These are phyloP conservation scores for Saxicola maurus DNA, from an alignment of 2,797 vertebrate genomes.

Conservation along the genomic window DNA sequence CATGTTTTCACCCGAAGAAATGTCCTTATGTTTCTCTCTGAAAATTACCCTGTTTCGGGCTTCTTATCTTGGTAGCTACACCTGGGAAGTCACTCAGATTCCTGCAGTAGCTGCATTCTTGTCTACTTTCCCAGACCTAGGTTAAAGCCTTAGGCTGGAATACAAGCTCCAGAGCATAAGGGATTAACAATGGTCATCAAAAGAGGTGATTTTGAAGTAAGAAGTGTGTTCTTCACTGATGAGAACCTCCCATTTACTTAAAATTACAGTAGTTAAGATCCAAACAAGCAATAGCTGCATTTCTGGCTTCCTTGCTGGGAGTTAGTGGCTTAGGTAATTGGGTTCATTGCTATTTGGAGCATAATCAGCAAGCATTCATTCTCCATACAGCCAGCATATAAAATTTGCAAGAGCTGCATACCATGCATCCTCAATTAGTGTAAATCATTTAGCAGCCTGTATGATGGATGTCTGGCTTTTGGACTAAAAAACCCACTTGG, in stretches of 20 bases:
- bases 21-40: neutral
- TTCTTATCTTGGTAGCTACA: neutral
- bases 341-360: constrained; percentile 39
- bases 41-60: neutral
- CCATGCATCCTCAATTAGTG: neutral
- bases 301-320: neutral
- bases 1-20: neutral
- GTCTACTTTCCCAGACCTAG: neutral
- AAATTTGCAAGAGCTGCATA: constrained; percentile 36
- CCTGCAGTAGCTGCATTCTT: neutral
- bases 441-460: constrained; percentile 38
- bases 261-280: neutral
- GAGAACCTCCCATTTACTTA: neutral
- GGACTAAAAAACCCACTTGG: constrained; percentile 5
- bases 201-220: neutral
- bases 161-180: neutral
- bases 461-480: constrained; percentile 33
- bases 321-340: constrained; percentile 12
- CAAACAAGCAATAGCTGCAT: neutral
- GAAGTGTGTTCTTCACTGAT: neutral
- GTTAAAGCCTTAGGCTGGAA: neutral
- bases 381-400: constrained; percentile 2
- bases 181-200: neutral
- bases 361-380: constrained; percentile 30
- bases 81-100: neutral